Conservation (phyloP, 1,140 invertebrate species). For the Semibalanus balanoides region DNA sequence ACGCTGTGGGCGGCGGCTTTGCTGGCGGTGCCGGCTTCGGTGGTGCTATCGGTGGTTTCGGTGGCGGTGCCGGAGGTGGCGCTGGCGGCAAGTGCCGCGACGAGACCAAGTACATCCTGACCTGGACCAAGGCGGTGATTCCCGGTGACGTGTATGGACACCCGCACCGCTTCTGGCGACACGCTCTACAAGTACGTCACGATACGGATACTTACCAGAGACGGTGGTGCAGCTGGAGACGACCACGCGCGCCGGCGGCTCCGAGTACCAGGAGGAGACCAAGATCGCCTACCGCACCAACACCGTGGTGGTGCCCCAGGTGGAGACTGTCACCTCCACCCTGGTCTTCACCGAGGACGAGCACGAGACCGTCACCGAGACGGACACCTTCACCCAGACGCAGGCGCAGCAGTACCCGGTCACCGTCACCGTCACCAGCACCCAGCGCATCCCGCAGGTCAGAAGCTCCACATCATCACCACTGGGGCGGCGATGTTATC, state of each 20-base stretch:
- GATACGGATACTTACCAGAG: slow-evolving; percentile 21
- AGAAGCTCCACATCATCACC: too few species aligned
- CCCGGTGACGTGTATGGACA: background rate
- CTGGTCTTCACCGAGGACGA: slow-evolving; percentile 6
- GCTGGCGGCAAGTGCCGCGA: slow-evolving; percentile 11
- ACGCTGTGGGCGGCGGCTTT: too few species aligned
- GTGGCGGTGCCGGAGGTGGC: too few species aligned
- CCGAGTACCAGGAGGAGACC: slow-evolving; percentile 5
- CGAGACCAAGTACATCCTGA: slow-evolving; percentile 3
- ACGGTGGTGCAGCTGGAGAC: slow-evolving; percentile 22
- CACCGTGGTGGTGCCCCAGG: background rate
- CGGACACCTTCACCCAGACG: background rate
- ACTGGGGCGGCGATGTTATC: too few species aligned
- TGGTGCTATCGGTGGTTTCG: slow-evolving; percentile 24
- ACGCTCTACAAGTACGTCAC: slow-evolving; percentile 9
- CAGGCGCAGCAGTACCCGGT: slow-evolving; percentile 3
- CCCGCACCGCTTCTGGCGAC: too few species aligned
- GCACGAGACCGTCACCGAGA: slow-evolving; percentile 1
- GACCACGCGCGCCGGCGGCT: slow-evolving; percentile 14
- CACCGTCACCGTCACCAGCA: background rate
- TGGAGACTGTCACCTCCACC: background rate
- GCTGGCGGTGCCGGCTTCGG: too few species aligned
- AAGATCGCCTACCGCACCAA: slow-evolving; percentile 4
- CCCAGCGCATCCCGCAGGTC: background rate
- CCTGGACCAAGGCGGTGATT: background rate